Evolutionary conservation across 2,888 invertebrate genomes (phyloP), one percentile per base, ranked within the genome.

Genomic region (Cataglyphis altisquamis): DNA sequence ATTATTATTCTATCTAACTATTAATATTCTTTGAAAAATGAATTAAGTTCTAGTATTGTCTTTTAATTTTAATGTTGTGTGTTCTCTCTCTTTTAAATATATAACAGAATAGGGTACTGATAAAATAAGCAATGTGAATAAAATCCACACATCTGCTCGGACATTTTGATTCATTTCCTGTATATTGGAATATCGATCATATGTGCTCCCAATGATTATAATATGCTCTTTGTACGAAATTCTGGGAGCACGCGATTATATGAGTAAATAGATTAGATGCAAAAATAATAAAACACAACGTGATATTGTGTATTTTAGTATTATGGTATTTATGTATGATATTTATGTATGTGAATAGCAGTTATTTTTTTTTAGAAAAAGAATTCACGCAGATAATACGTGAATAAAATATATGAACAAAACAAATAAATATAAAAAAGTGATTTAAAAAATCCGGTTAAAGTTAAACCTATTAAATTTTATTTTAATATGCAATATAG

Each of bases 111-210:
- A 29, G n/a, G 29, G 18, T 29, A 18, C 12, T 66, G 21, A 29
- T 39, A 62, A 5, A 74, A 39, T 29, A 10, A 29, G 1, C 9
- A 72, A 4, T 25, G 25, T 25, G 25, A 25, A 25, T 77, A 63
- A 82, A 80, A 63, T 63, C 48, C 55, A 68, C 25, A 62, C 89
- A 88, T 88, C 86, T 89, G 90, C 70, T 82, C 66, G 39, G n/a
- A 10, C 36, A 39, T 72, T 82, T n/a, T 52, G 68, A 86, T 75
- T 88, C 84, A 72, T 62, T 85, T 89, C 86, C 88, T 84, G 86
- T 25, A 70, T 48, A 45, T 83, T 57, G 18, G 70, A 41, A 70
- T 80, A 83, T 86, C 75, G 64, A 72, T 88, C 45, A 48, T 83
- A 85, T 85, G 70, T 78, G 81, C 52, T 70, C 21, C 15, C 77